Base-by-base conservation (phyloP, 1,140 invertebrate genomes). In the Trypoxylus dichotomus region DNA sequence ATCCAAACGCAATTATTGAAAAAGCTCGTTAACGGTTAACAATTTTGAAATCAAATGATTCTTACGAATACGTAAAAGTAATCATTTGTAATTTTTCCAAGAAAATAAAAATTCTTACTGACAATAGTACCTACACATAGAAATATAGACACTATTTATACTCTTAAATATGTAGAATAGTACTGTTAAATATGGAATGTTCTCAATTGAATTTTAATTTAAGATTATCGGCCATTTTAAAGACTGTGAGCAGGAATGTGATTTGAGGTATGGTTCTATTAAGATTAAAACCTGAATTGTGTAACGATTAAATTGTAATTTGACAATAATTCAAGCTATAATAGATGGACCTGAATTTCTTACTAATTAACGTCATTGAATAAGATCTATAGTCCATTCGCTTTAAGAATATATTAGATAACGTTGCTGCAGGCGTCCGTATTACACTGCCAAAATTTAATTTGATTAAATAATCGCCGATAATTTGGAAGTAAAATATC, bases 171-270 rank as follows among this genome's bases (percentile, higher is more conserved):
- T 24, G 21, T 58, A 27, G 24, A 68, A 27, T 63, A 63, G 43
- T 47, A 63, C 21, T 68, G 60, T 68, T 68, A 68, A 68, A 68
- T 68, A 29, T 24, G 60, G 60, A 68, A 68, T 68, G 60, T 68
- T 27, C 24, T 68, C 24, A 19, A 13, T 54, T 54, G 19, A 54
- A n/a, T 54, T 54, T 19, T 54, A 47, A 47, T 68, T 68, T 68
- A 68, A 68, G 60, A 68, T 68, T 13, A 68, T 27, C 27, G 60
- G 27, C 60, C 60, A 68, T 24, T 68, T 68, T 10, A 24, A 68
- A 24, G 27, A 68, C 21, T 68, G n/a, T 54, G 15, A 68, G 24
- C 60, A 68, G 60, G 60, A 68, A 68, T 68, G 60, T 68, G 60
- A 68, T 68, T n/a, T 68, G 60, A 68, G 60, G 60, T 68, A 68